These are phyloP conservation scores for Puntigrus tetrazona DNA, from an alignment of 2,113 vertebrate genomes.

Conservation along the genomic window DNA sequence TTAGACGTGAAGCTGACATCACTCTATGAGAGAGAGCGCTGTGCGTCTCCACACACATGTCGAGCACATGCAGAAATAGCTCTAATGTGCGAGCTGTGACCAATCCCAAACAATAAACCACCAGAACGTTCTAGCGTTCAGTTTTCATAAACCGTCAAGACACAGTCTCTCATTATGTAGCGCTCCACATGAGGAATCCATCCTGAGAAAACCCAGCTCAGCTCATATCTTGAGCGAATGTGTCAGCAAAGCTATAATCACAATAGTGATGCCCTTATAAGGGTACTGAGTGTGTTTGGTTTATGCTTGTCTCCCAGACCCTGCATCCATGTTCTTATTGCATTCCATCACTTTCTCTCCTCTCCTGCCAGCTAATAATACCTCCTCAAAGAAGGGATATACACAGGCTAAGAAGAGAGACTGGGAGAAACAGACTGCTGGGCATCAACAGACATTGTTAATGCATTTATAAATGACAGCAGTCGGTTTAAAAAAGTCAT, in stretches of 20 bases:
- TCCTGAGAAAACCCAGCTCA: slow-evolving; percentile 32
- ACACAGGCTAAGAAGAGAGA: slow-evolving; percentile 50
- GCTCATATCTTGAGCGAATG: slow-evolving; percentile 40
- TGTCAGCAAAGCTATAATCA: slow-evolving; percentile 57
- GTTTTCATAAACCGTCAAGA: slow-evolving; percentile 46
- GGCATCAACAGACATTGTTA: not conserved
- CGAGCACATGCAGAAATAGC: slow-evolving; percentile 21
- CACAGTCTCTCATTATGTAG: slow-evolving; percentile 40
- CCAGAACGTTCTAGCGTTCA: not conserved
- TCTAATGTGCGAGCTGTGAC: slow-evolving; percentile 20
- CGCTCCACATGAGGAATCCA: slow-evolving; percentile 35
- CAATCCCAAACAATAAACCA: slow-evolving; percentile 29
- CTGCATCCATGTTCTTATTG: slow-evolving; percentile 40
- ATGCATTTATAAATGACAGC: not conserved
- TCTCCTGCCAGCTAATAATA: slow-evolving; percentile 48
- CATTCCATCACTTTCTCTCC: slow-evolving; percentile 50
- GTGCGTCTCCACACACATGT: slow-evolving; percentile 30
- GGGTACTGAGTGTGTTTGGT: slow-evolving; percentile 55
- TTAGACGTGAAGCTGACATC: slow-evolving; percentile 22
- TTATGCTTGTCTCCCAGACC: slow-evolving; percentile 41
- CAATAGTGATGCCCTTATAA: slow-evolving; percentile 65
- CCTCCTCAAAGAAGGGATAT: slow-evolving; percentile 39
- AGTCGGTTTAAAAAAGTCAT: slow-evolving; percentile 19
- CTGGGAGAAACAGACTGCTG: slow-evolving; percentile 17
- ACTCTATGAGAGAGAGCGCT: not conserved